Evolutionary conservation across 2,113 vertebrate species (phyloP).

Genomic region (Podarcis cretensis): DNA sequence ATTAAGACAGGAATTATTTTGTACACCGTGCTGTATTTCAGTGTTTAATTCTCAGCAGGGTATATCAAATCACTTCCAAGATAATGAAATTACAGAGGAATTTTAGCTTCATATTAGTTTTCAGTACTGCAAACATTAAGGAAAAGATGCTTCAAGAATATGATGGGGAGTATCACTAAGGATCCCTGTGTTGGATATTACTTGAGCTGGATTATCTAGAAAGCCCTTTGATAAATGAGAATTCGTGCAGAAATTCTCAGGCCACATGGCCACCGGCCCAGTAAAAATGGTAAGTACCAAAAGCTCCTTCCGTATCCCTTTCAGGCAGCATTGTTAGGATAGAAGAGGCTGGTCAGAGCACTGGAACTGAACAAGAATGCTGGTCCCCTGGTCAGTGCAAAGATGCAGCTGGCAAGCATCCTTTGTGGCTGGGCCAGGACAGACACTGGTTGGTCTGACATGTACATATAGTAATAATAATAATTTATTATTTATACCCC

Average conservation of each 20-base stretch:
- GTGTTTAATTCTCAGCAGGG: slow-evolving; percentile 71
- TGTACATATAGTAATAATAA: not conserved
- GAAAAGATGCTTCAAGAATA: slow-evolving; percentile 60
- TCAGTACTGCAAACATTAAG: slow-evolving; percentile 69
- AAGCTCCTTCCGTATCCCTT: not conserved
- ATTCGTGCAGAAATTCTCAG: slow-evolving; percentile 33
- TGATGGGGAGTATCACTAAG: slow-evolving; percentile 42
- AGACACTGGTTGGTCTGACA: not conserved
- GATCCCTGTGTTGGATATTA: not conserved
- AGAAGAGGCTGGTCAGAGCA: not conserved
- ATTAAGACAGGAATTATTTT: slow-evolving; percentile 82
- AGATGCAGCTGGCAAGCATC: too few relatives aligned
- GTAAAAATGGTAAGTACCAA: not conserved
- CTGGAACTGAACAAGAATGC: not conserved
- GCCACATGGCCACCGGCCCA: not conserved
- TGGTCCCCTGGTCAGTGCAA: too few relatives aligned
- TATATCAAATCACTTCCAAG: slow-evolving; percentile 74
- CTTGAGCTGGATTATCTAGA: slow-evolving; percentile 44
- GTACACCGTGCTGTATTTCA: slow-evolving; percentile 72
- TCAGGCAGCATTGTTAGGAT: not conserved
- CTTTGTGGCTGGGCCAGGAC: too few relatives aligned
- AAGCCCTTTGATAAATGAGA: slow-evolving; percentile 36
- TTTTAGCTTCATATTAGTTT: slow-evolving; percentile 77
- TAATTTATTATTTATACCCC: too few relatives aligned
- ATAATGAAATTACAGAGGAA: slow-evolving; percentile 81